Evolutionary conservation across 1,140 invertebrate species (phyloP).

Genomic region (Drosophila repletoides): DNA sequence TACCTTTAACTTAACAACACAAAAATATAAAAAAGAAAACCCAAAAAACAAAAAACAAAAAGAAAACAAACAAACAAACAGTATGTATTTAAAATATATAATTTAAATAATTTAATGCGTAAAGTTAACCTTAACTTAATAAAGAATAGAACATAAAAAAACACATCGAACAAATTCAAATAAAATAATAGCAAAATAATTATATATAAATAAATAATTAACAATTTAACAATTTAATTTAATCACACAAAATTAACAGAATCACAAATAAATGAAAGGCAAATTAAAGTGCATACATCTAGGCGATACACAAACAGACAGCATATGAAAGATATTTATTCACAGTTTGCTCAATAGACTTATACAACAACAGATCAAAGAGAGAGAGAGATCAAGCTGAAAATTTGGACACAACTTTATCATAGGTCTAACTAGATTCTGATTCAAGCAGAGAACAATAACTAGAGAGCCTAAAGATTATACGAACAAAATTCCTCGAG

Average conservation of each 20-base stretch:
- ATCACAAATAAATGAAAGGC: neutral
- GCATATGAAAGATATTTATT: neutral
- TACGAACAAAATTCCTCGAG: neutral
- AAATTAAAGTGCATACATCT: constrained; percentile 4
- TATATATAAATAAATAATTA: constrained; percentile 32
- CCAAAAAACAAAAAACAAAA: constrained; percentile 25
- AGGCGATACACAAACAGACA: constrained; percentile 5
- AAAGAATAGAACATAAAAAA: constrained; percentile 18
- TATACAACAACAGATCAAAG: no score
- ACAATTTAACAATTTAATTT: constrained; percentile 29
- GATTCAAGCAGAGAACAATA: neutral
- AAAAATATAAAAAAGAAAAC: constrained; percentile 30
- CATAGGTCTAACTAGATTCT: neutral
- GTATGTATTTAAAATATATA: constrained; percentile 26
- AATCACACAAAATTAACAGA: constrained; percentile 32
- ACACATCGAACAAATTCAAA: constrained; percentile 25
- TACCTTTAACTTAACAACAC: constrained; percentile 53
- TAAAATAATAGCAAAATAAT: constrained; percentile 28
- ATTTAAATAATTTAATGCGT: constrained; percentile 43
- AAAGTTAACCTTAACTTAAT: constrained; percentile 33
- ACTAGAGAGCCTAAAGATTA: no score
- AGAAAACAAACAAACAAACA: constrained; percentile 5
- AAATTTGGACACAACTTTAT: neutral
- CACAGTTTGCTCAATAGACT: constrained; percentile 6
- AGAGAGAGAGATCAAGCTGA: no score